Percentiles rank a stretch among this genome's conserved stretches.
phyloP scores from a whole-genome alignment of 1,140 invertebrate genomes.

The Brachionus plicatilis region DNA sequence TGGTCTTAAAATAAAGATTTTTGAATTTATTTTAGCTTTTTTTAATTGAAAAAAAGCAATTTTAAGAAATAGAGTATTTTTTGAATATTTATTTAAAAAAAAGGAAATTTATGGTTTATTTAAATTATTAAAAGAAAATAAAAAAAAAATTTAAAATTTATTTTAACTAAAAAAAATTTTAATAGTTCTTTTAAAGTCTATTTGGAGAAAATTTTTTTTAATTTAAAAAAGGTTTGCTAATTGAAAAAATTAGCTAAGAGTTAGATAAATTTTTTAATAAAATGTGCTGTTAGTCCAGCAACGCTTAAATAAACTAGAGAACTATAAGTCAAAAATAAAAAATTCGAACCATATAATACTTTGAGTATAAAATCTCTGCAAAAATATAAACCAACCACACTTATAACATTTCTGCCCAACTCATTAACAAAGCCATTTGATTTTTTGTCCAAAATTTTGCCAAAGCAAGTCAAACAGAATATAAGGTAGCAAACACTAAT shows the following conservation, averaged over 20 bases:
- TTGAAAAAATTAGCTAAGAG: not conserved
- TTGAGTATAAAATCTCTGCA: not conserved
- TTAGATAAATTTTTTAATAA: not conserved
- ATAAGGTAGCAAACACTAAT: conserved; percentile 27
- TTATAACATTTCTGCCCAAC: not conserved
- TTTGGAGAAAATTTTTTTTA: no score
- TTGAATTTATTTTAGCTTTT: no score
- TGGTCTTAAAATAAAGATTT: no score
- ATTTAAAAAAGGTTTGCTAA: no score
- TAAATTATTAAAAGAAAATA: no score
- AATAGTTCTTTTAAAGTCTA: no score
- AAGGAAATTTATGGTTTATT: no score
- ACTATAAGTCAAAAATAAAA: not conserved
- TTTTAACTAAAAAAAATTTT: no score
- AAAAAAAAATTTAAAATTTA: no score
- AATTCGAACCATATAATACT: not conserved
- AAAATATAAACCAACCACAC: not conserved
- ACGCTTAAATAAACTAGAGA: not conserved
- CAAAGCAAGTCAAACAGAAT: conserved; percentile 44
- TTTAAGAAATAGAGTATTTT: no score
- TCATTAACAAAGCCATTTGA: conserved; percentile 1
- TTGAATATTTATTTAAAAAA: no score
- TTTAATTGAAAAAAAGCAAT: no score
- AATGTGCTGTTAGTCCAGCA: not conserved
- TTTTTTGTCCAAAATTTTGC: conserved; percentile 46